Conservation (phyloP, 2,113 vertebrate species). For the Bos taurus region DNA sequence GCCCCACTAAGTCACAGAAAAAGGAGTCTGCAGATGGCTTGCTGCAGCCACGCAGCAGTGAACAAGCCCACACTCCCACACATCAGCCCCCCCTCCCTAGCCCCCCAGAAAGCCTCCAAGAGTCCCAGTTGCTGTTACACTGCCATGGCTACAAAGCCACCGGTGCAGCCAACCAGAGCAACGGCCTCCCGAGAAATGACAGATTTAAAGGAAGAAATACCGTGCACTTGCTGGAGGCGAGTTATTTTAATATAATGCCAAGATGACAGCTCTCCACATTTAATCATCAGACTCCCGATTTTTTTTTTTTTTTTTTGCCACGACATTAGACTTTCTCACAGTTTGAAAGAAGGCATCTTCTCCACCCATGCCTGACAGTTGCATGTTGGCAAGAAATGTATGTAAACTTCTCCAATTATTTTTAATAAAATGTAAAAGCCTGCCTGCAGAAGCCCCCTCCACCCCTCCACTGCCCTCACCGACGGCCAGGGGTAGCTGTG, state of each 20-base stretch:
- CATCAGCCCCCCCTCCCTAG: background rate
- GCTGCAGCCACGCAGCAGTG: conserved; percentile 59
- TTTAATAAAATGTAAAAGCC: conserved; percentile 71
- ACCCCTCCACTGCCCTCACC: background rate
- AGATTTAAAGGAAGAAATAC: conserved; percentile 78
- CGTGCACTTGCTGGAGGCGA: conserved; percentile 74
- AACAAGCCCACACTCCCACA: conserved; percentile 52
- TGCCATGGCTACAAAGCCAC: conserved; percentile 70
- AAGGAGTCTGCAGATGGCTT: conserved; percentile 22
- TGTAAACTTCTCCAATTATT: conserved; percentile 70
- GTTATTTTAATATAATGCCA: conserved; percentile 81
- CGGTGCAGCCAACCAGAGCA: conserved; percentile 72
- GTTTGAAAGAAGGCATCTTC: conserved; percentile 65
- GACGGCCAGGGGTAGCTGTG: background rate
- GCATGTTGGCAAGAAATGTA: conserved; percentile 32
- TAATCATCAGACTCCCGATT: conserved; percentile 73
- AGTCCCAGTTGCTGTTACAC: conserved; percentile 67
- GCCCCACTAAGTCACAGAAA: conserved; percentile 49
- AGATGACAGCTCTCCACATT: conserved; percentile 75
- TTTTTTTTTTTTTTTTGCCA: conserved; percentile 58
- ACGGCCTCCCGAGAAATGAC: conserved; percentile 75
- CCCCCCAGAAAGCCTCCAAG: conserved; percentile 50
- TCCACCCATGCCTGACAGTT: conserved; percentile 62
- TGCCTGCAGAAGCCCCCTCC: background rate
- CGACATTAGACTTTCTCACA: conserved; percentile 66